phyloP scores from a whole-genome alignment of 92 coral and sea anemone species.

The Meandrina meandrites region DNA sequence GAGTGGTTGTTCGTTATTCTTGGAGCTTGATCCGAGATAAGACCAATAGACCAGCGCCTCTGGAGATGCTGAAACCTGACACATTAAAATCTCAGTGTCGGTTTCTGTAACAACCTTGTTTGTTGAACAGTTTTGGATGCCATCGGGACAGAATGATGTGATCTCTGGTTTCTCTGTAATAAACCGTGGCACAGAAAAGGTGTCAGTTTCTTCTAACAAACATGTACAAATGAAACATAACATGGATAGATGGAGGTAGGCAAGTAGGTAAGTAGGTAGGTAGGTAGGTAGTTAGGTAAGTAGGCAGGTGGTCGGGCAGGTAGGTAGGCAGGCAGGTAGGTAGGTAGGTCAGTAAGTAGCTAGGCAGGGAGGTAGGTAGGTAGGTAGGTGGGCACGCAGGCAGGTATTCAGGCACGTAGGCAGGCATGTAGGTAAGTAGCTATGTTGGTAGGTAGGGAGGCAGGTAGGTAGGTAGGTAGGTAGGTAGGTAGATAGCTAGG shows the following conservation, averaged over 20 bases:
- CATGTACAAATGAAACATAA: not conserved
- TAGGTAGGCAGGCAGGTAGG: too few relatives aligned
- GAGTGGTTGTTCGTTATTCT: not conserved
- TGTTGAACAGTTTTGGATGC: conserved; percentile 42
- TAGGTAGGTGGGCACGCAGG: too few relatives aligned
- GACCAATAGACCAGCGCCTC: conserved; percentile 69
- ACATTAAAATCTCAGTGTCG: conserved; percentile 47
- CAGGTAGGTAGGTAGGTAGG: too few relatives aligned
- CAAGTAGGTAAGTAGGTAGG: too few relatives aligned
- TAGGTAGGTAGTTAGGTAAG: too few relatives aligned
- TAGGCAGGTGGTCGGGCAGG: too few relatives aligned
- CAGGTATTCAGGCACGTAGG: too few relatives aligned
- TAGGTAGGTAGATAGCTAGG: too few relatives aligned
- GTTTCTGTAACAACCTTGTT: conserved; percentile 55
- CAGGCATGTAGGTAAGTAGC: too few relatives aligned
- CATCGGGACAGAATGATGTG: conserved; percentile 55
- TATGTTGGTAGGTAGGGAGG: too few relatives aligned
- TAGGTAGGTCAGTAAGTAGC: too few relatives aligned
- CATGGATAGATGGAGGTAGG: not conserved
- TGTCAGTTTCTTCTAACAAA: not conserved
- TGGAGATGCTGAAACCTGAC: conserved; percentile 73
- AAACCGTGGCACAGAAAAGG: not conserved
- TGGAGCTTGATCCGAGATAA: not conserved
- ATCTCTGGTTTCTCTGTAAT: conserved; percentile 11
- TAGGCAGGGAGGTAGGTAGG: too few relatives aligned